These are phyloP conservation scores for Streptopelia turtur DNA, from an alignment of 2,797 vertebrate genomes.

Conservation along the genomic window DNA sequence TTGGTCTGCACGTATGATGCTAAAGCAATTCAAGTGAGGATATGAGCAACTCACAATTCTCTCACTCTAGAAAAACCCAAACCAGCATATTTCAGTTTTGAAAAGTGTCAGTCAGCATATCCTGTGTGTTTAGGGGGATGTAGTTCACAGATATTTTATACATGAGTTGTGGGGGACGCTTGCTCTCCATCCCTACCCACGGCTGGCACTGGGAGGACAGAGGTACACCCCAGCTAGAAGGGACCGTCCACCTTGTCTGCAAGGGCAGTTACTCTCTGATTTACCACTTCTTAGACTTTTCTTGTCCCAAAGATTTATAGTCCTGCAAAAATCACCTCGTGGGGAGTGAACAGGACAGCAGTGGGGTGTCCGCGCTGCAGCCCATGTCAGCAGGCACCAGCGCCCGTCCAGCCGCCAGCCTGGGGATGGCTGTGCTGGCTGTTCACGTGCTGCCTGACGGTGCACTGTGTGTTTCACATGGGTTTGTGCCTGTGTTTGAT, in stretches of 20 bases:
- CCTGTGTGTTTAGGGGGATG: rapidly evolving
- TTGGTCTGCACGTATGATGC: rapidly evolving
- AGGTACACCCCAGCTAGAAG: neutral
- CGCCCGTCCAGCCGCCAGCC: neutral
- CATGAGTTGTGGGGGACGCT: neutral
- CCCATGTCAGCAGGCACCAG: rapidly evolving
- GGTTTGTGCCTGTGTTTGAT: neutral
- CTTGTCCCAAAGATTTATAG: neutral
- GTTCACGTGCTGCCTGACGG: neutral
- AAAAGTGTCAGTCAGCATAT: neutral
- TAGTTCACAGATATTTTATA: neutral
- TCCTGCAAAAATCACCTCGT: neutral
- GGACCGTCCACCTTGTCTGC: neutral
- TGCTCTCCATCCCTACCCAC: neutral
- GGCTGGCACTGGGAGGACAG: neutral
- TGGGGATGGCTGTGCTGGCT: neutral
- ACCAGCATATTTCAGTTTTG: neutral
- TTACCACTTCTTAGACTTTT: neutral
- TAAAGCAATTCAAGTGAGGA: neutral
- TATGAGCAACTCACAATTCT: neutral
- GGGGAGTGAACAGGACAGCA: neutral
- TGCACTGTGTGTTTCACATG: rapidly evolving
- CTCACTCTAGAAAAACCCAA: neutral
- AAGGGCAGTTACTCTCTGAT: neutral
- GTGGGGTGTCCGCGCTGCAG: neutral